phyloP scores from a whole-genome alignment of 2,113 vertebrate species.

The Dolichallabes microphthalmus region DNA sequence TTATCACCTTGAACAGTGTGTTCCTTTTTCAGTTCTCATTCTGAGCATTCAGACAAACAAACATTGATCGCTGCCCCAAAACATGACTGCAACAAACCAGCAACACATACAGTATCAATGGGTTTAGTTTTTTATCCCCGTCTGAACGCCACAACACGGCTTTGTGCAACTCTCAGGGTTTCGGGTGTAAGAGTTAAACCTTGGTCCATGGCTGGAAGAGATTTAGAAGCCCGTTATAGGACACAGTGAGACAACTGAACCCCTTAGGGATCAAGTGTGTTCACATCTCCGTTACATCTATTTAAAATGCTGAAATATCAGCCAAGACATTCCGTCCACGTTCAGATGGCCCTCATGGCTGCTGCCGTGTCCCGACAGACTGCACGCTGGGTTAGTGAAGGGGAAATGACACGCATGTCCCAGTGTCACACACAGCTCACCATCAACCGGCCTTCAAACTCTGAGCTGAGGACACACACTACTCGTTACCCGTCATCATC shows the following conservation, averaged over 20 bases:
- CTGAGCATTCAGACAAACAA: background rate
- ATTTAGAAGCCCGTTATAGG: conserved; percentile 41
- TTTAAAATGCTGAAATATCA: conserved; percentile 51
- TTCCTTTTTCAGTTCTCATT: background rate
- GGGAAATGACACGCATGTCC: conserved; percentile 32
- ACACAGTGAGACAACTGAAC: conserved; percentile 46
- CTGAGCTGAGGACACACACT: conserved; percentile 11
- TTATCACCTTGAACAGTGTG: background rate
- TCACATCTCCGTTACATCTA: conserved; percentile 35
- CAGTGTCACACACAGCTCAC: conserved; percentile 19
- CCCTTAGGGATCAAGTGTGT: conserved; percentile 44
- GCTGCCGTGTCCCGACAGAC: background rate
- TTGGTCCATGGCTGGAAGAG: conserved; percentile 16
- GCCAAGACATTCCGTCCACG: conserved; percentile 25
- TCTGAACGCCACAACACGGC: background rate
- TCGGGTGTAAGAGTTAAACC: conserved; percentile 12
- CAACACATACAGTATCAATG: background rate
- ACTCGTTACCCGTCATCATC: conserved; percentile 26
- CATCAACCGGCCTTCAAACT: conserved; percentile 19
- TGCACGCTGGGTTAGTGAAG: conserved; percentile 37
- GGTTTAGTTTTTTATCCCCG: background rate
- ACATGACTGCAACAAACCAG: background rate
- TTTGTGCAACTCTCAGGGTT: background rate
- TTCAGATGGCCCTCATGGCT: background rate
- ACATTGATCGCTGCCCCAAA: background rate